phyloP scores from a whole-genome alignment of 2,113 vertebrate genomes.

The Solenodon paradoxus region DNA sequence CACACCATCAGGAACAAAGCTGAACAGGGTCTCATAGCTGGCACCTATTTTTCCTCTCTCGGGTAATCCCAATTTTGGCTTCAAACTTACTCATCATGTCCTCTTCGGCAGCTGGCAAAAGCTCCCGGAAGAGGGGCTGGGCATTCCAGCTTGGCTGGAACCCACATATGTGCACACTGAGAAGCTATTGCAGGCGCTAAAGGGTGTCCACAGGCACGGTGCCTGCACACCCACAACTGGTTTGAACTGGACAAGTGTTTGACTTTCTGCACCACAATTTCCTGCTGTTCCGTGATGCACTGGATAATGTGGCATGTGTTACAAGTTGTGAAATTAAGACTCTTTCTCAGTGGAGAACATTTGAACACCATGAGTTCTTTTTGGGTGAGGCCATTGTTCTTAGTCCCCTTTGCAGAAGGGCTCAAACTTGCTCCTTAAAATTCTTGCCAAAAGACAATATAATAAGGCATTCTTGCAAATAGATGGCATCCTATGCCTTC shows the following conservation, averaged over 20 bases:
- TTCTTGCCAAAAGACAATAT: neutral
- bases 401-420: neutral
- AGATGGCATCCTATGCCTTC: neutral
- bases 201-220: rapidly evolving
- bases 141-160: neutral
- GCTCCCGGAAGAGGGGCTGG: neutral
- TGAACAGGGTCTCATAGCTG: neutral
- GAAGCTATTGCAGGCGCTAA: neutral
- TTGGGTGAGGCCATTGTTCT: neutral
- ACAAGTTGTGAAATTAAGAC: neutral
- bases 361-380: neutral
- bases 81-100: neutral
- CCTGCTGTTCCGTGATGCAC: neutral
- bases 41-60: neutral
- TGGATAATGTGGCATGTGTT: neutral
- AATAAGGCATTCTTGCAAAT: neutral
- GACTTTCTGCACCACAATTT: neutral
- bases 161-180: rapidly evolving
- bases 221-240: neutral
- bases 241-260: neutral
- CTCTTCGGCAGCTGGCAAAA: neutral
- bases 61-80: neutral
- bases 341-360: neutral
- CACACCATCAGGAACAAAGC: neutral
- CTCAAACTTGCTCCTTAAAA: neutral